Evolutionary conservation across 1,140 invertebrate genomes (phyloP), one percentile per base, ranked within the genome.

Genomic region (Drosophila takahashii): DNA sequence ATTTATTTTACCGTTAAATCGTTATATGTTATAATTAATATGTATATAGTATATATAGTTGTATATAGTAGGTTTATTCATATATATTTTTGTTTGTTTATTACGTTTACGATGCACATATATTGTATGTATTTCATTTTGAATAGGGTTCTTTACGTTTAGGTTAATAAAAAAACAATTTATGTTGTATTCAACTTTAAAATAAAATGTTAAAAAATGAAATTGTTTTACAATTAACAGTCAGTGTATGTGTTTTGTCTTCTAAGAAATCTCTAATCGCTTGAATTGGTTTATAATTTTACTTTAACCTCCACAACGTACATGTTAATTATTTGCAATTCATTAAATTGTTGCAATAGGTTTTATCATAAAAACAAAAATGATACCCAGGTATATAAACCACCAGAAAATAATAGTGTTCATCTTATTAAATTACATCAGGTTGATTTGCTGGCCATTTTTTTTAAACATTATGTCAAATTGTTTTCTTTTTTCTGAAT

Each of bases 161-260:
- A 84, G 67, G 87, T 90, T 81, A 77, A 62, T 78, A 77, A 81
- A 90, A 84, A 70, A 77, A 72, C 77, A 44, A 69, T 77, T 69
- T 79, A 73, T 75, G 9, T 56, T 57, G 70, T 57, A 52, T 67
- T 52, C 9, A 54, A 53, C 41, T 67, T 67, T 37, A n/a, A 70
- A 69, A 67, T 32, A 45, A 67, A 32, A 27, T 18, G 15, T 69
- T 39, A 52, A 53, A 73, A 87, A 91, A 92, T 86, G 72, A 91
- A 92, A 90, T 91, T 91, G 84, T 92, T 92, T 92, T 92, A 92
- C 90, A 92, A 91, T 92, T 92, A 92, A 92, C 90, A 92, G 90
- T 92, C 90, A 92, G 90, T 90, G 85, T 90, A 58, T 90, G 22
- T 51, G 70, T 79, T 81, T 59, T 78, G 71, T 70, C 62, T 75